Conservation (phyloP, 2,888 invertebrate genomes). For the Pachydiplax longipennis region DNA sequence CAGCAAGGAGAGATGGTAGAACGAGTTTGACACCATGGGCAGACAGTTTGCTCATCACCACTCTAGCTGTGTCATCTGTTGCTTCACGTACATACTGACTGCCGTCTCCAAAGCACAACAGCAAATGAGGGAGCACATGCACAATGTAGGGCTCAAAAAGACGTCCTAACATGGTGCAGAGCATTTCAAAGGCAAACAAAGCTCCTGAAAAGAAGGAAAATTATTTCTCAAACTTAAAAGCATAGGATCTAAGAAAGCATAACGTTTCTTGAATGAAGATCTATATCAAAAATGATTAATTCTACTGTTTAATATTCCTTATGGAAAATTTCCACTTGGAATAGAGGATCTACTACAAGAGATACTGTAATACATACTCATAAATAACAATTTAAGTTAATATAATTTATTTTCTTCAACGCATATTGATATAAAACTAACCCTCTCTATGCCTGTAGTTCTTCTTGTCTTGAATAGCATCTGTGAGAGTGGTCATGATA, state of each 20-base stretch:
- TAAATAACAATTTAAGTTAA: neutral
- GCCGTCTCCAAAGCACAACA: conserved; percentile 94
- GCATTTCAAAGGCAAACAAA: conserved; percentile 96
- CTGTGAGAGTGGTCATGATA: conserved; percentile 92
- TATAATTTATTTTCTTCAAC: neutral
- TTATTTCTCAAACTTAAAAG: neutral
- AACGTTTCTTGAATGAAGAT: no score
- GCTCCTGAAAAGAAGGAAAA: conserved; percentile 68
- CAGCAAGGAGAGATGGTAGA: conserved; percentile 89
- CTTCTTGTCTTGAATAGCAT: conserved; percentile 96
- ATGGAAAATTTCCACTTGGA: no score
- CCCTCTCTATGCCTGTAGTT: conserved; percentile 93
- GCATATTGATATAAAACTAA: conserved; percentile 52
- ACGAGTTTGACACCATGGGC: conserved; percentile 98
- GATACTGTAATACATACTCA: neutral
- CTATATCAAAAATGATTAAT: neutral
- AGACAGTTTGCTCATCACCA: conserved; percentile 93
- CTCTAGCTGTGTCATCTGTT: conserved; percentile 94
- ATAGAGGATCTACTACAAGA: neutral
- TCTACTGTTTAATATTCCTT: neutral
- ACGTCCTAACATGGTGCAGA: conserved; percentile 92
- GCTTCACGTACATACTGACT: conserved; percentile 95
- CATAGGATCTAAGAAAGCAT: no score
- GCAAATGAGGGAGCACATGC: conserved; percentile 91
- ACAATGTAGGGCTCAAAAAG: conserved; percentile 99